phyloP scores from a whole-genome alignment of 2,797 vertebrate species.

The Acipenser ruthenus region DNA sequence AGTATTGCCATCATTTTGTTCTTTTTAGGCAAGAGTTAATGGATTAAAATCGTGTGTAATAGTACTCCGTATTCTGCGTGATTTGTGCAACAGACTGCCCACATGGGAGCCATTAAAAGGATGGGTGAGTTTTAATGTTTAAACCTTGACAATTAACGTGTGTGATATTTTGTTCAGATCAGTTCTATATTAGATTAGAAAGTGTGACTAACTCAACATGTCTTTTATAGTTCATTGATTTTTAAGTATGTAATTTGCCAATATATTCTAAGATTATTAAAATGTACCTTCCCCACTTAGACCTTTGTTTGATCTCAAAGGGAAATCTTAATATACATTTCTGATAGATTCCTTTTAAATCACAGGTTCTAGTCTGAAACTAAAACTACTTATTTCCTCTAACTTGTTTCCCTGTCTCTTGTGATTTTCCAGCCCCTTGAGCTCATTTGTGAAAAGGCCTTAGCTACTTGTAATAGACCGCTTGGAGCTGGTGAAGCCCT shows the following conservation, averaged over 20 bases:
- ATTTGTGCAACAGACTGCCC: constrained; percentile 94
- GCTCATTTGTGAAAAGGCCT: constrained; percentile 97
- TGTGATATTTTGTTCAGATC: not conserved
- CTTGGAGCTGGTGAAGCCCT: constrained; percentile 92
- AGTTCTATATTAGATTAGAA: no score
- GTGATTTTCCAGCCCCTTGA: constrained; percentile 77
- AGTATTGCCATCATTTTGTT: constrained; percentile 61
- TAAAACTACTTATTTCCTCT: not conserved
- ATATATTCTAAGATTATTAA: no score
- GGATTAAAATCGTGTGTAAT: constrained; percentile 98
- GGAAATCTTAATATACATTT: no score
- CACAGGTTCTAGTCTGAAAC: no score
- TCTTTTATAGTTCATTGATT: no score
- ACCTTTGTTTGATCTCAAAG: no score
- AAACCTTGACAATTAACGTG: not conserved
- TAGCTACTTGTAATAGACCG: constrained; percentile 96
- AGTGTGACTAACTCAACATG: no score
- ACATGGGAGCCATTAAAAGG: constrained; percentile 91
- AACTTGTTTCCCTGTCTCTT: not conserved
- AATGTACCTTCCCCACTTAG: no score
- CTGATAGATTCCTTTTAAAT: no score
- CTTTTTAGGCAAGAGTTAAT: constrained; percentile 92
- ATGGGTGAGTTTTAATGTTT: constrained; percentile 79
- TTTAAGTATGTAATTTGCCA: no score
- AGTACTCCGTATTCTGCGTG: constrained; percentile 91